Evolutionary conservation across 2,797 vertebrate species (phyloP).

Genomic region (Hybognathus amarus): DNA sequence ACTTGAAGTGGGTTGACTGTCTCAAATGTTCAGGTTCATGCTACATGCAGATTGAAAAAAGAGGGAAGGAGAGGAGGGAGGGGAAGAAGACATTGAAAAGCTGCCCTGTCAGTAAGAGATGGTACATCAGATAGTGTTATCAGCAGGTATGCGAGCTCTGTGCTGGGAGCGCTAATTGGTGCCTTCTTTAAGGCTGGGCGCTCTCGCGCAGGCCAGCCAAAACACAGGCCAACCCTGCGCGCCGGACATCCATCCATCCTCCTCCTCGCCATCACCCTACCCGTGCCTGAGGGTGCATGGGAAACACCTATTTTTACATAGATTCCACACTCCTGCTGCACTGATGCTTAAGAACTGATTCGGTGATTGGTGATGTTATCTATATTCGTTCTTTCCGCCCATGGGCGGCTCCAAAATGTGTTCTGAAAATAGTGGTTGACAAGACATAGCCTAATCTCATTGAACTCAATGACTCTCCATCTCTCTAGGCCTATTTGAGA

Average conservation of each 20-base stretch:
- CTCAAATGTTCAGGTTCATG: slow-evolving; percentile 9
- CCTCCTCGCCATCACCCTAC: slow-evolving; percentile 37
- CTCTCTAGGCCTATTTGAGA: too few relatives aligned
- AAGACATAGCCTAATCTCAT: not conserved
- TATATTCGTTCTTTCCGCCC: not conserved
- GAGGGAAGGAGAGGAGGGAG: slow-evolving; percentile 1
- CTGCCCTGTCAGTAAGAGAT: slow-evolving; percentile 64
- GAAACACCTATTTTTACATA: slow-evolving; percentile 64
- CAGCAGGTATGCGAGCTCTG: slow-evolving; percentile 52
- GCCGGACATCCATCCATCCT: slow-evolving; percentile 62
- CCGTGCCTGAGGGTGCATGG: slow-evolving; percentile 52
- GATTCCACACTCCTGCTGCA: not conserved
- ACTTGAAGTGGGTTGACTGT: slow-evolving; percentile 14
- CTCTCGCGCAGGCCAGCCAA: slow-evolving; percentile 72
- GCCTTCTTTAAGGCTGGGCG: slow-evolving; percentile 67
- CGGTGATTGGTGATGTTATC: not conserved
- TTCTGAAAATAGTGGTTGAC: not conserved
- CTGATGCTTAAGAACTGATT: slow-evolving; percentile 28
- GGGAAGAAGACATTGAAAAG: slow-evolving; percentile 41
- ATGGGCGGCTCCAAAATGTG: not conserved
- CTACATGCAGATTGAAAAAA: slow-evolving; percentile 36
- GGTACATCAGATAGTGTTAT: slow-evolving; percentile 75
- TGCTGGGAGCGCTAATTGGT: slow-evolving; percentile 66
- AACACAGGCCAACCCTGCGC: slow-evolving; percentile 77
- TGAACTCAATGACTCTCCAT: not conserved